phyloP scores from a whole-genome alignment of 1,140 invertebrate genomes.

The Rhopalosiphum padi region DNA sequence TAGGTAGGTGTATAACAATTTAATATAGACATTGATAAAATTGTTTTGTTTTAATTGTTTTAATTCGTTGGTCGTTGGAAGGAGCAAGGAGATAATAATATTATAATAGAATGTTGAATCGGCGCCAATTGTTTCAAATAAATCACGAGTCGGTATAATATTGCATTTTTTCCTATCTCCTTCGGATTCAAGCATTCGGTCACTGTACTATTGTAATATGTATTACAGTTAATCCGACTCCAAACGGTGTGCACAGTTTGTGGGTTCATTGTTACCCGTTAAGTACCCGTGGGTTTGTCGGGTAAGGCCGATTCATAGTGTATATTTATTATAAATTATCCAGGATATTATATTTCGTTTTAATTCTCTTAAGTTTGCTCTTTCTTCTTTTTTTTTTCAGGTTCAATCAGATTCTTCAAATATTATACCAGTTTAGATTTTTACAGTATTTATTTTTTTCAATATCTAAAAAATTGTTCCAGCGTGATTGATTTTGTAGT shows the following conservation, averaged over 20 bases:
- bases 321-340: not conserved
- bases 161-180: not conserved
- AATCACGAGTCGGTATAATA: not conserved
- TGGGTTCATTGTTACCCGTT: not conserved
- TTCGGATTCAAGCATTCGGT: not conserved
- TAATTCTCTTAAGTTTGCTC: not conserved
- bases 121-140: not conserved
- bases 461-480: too few species aligned
- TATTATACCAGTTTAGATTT: not conserved
- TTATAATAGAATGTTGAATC: not conserved
- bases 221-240: not conserved
- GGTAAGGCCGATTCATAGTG: not conserved
- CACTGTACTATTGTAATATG: not conserved
- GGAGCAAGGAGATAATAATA: not conserved
- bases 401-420: not conserved
- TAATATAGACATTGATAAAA: not conserved
- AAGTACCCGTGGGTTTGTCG: not conserved
- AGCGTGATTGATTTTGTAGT: too few species aligned
- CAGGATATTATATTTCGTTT: not conserved
- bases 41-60: not conserved
- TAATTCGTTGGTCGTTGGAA: not conserved
- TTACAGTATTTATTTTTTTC: not conserved
- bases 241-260: not conserved
- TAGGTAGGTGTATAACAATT: not conserved
- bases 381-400: not conserved